A percentile compares a stretch with the other conserved stretches of the same genome.
phyloP scores from a whole-genome alignment of 2,888 invertebrate species.

The Drosophila austrosaltans region DNA sequence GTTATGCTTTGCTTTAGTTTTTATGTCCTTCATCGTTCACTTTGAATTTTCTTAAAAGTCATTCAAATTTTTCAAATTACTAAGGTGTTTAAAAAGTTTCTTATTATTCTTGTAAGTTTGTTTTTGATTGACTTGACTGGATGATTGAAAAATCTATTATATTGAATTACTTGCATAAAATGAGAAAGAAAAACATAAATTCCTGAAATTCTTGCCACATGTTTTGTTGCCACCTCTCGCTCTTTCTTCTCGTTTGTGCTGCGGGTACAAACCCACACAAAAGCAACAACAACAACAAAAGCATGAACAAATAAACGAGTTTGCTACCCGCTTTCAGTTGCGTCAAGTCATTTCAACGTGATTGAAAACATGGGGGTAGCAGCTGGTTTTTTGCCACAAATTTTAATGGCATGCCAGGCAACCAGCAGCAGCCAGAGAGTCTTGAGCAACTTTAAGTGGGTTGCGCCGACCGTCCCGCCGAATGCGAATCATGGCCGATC shows the following conservation, averaged over 20 bases:
- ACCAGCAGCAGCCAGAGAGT: conserved; percentile 47
- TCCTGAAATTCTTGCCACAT: conserved; percentile 46
- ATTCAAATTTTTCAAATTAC: too few species aligned
- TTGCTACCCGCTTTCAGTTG: conserved; percentile 67
- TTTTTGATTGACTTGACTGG: background rate
- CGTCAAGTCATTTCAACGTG: conserved; percentile 60
- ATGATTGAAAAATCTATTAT: conserved; percentile 60
- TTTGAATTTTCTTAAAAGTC: too few species aligned
- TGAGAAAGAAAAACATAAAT: conserved; percentile 26
- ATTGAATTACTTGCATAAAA: conserved; percentile 67
- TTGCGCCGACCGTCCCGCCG: conserved; percentile 41
- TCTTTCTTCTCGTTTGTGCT: conserved; percentile 19
- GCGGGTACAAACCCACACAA: conserved; percentile 14
- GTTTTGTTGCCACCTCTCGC: conserved; percentile 23
- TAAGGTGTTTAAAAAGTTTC: conserved; percentile 11
- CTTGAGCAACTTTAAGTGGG: conserved; percentile 72
- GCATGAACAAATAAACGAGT: conserved; percentile 54
- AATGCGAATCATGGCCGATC: conserved; percentile 13
- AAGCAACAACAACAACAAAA: conserved; percentile 9
- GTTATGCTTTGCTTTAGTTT: too few species aligned
- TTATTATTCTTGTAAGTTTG: conserved; percentile 17
- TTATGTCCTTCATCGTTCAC: too few species aligned
- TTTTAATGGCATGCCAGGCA: conserved; percentile 60
- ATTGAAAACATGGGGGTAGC: conserved; percentile 72
- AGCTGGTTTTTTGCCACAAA: conserved; percentile 64